These are phyloP conservation scores for Andrena bicolor DNA, from an alignment of 2,888 invertebrate genomes.

Conservation along the genomic window DNA sequence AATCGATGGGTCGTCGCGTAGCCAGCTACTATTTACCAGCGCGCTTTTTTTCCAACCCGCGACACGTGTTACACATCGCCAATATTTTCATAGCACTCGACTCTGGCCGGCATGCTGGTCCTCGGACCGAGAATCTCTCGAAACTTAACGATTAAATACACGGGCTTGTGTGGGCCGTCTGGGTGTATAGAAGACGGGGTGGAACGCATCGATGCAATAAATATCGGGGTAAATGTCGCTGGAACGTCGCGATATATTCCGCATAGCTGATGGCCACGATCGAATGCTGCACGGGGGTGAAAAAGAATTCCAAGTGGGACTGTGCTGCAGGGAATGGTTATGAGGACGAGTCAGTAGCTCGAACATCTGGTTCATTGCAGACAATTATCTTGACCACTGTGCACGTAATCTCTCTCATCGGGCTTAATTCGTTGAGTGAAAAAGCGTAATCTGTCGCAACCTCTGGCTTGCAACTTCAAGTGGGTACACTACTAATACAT, in stretches of 20 bases:
- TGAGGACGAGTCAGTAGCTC: not conserved
- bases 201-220: slow-evolving; percentile 25
- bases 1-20: slow-evolving; percentile 24
- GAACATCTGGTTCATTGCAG: not conserved
- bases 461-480: not conserved
- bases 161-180: slow-evolving; percentile 2
- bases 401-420: not conserved
- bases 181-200: slow-evolving; percentile 13
- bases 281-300: not conserved
- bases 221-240: slow-evolving; percentile 41
- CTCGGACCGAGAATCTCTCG: slow-evolving; percentile 41
- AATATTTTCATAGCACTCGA: slow-evolving; percentile 50
- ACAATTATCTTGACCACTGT: slow-evolving; percentile 18
- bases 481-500: too few relatives aligned
- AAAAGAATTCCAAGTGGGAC: not conserved
- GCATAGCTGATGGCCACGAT: not conserved
- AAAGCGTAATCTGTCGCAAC: not conserved
- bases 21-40: slow-evolving; percentile 32
- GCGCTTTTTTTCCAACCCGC: slow-evolving; percentile 26
- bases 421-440: slow-evolving; percentile 12
- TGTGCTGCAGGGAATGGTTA: not conserved
- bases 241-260: slow-evolving; percentile 17
- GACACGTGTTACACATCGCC: slow-evolving; percentile 51
- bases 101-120: not conserved
- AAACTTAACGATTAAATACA: slow-evolving; percentile 51